A percentile compares a stretch with the other conserved stretches of the same genome.
Evolutionary conservation across 2,888 invertebrate species (phyloP).

Genomic region (Acronicta leporina): DNA sequence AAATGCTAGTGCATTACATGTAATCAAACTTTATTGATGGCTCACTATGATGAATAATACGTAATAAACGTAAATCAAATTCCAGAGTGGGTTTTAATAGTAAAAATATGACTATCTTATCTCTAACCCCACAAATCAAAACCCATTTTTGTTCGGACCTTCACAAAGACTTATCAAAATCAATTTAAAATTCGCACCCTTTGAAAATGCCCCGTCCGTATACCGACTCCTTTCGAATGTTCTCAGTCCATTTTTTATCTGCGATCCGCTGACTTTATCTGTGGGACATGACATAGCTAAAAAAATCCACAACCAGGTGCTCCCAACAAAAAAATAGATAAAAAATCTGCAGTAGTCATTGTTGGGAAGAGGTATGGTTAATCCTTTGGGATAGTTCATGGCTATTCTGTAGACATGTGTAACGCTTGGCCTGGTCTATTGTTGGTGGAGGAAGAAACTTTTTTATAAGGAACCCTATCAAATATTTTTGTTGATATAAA

Average conservation of each 20-base stretch:
- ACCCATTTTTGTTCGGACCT: slow-evolving; percentile 62
- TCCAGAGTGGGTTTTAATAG: slow-evolving; percentile 47
- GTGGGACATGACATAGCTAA: slow-evolving; percentile 72
- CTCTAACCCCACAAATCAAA: slow-evolving; percentile 75
- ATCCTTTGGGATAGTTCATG: slow-evolving; percentile 72
- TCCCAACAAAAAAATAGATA: slow-evolving; percentile 57
- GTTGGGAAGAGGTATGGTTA: slow-evolving; percentile 60
- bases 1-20: slow-evolving; percentile 1
- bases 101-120: slow-evolving; percentile 70
- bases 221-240: slow-evolving; percentile 59
- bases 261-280: slow-evolving; percentile 73
- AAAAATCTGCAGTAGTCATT: slow-evolving; percentile 66
- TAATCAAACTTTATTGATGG: slow-evolving; percentile 8
- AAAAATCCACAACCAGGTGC: slow-evolving; percentile 81
- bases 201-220: slow-evolving; percentile 63
- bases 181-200: slow-evolving; percentile 76
- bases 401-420: slow-evolving; percentile 76
- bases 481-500: slow-evolving; percentile 58
- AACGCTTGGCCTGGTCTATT: slow-evolving; percentile 74
- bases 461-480: slow-evolving; percentile 53
- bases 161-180: slow-evolving; percentile 72
- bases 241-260: slow-evolving; percentile 75
- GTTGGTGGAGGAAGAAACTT: slow-evolving; percentile 58
- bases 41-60: slow-evolving; percentile 4
- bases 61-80: slow-evolving; percentile 17